Evolutionary conservation across 2,797 vertebrate genomes (phyloP), one percentile per base, ranked within the genome.

Genomic region (Lycodopsis pacificus): DNA sequence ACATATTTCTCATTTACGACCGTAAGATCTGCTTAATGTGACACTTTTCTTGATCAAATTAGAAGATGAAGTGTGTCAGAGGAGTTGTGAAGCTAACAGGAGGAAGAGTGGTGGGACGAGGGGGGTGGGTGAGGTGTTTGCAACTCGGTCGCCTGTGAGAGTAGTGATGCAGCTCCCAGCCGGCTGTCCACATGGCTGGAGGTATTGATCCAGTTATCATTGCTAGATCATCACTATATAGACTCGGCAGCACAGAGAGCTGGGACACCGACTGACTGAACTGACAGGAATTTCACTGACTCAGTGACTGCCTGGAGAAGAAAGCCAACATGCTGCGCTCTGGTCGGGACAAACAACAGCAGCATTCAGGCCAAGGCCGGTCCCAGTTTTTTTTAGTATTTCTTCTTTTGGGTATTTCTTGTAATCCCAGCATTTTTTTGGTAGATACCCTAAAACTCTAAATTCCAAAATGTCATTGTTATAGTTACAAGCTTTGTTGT

Each of bases 161-260:
- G 88, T 91, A 88, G 88, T 72, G 89, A 92, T 84, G 92, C 91
- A 87, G 88, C 87, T 86, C 89, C 84, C 81, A 58, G 84, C 86
- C 87, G 81, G 87, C 91, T 93, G 93, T 93, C 91, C 89, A 93
- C 92, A 91, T 93, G 92, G 92, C 89, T 92, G 89, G 80, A 91
- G 82, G 88, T 93, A 94, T 94, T 93, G 93, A 94, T 94, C 90
- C 91, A 91, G 89, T 92, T 93, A 93, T 93, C 92, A 93, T 94
- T 88, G 89, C 92, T 85, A 91, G 91, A 94, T 94, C 92, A 94
- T 94, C 92, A 89, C 90, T 88, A 85, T 92, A 92, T 91, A 89
- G 91, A 93, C 92, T 92, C 90, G 71, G 86, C 87, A 80, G 88
- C 82, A 83, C 64, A 65, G 84, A 77, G 83, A 84, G 80, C 69